Conservation (phyloP, 2,113 vertebrate species). For the Actenoides hombroni region DNA sequence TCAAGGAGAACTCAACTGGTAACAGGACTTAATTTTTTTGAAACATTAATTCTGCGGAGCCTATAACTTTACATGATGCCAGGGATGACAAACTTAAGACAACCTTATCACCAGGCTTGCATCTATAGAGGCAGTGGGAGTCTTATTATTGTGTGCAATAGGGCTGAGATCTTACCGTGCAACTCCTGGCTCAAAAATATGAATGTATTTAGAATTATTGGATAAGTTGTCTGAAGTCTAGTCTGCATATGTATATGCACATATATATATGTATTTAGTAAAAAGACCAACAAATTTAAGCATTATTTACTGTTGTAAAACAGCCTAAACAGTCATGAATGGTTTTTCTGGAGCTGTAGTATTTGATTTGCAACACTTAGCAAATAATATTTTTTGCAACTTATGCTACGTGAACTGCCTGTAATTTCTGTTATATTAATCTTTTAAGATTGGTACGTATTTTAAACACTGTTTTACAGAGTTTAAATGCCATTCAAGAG, state of each 20-base stretch:
- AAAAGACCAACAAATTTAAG: background rate
- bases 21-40: background rate
- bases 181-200: background rate
- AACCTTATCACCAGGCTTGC: background rate
- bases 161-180: background rate
- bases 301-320: background rate
- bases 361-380: constrained; percentile 19
- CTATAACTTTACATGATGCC: background rate
- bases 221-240: background rate
- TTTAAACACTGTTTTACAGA: background rate
- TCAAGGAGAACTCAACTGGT: background rate
- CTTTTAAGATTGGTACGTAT: background rate
- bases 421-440: background rate
- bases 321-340: background rate
- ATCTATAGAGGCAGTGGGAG: background rate
- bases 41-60: background rate
- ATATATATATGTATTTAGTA: background rate
- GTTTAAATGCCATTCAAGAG: background rate
- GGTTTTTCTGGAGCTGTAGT: background rate
- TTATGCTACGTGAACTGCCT: background rate
- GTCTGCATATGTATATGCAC: background rate
- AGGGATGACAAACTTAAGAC: background rate
- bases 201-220: background rate
- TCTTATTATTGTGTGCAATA: background rate
- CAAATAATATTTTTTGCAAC: background rate